Conservation (phyloP, 30 jellyfish, hydroid and myxozoan genomes). For the Cassiopea xamachana region DNA sequence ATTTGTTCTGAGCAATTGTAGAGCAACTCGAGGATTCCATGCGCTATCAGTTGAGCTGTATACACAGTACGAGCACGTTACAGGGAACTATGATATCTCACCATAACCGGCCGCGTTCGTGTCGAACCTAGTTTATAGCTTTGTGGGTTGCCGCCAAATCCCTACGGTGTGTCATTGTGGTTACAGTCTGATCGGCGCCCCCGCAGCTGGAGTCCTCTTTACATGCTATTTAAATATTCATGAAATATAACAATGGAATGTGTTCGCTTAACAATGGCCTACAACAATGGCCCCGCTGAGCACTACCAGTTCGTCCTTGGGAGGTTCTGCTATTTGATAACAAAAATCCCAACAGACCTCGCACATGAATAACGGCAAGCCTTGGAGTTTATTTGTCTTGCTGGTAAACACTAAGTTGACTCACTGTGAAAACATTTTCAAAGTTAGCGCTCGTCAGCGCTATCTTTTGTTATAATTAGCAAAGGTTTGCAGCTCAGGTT, state of each 20-base stretch:
- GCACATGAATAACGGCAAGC: slow-evolving; percentile 1
- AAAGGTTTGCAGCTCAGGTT: no score
- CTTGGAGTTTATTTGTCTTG: not conserved
- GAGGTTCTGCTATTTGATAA: slow-evolving; percentile 24
- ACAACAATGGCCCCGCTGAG: slow-evolving; percentile 63
- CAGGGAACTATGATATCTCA: slow-evolving; percentile 68
- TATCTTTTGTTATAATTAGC: no score
- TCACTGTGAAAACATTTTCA: no score
- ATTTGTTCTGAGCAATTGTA: slow-evolving; percentile 52
- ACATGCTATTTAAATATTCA: slow-evolving; percentile 83
- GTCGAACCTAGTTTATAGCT: slow-evolving; percentile 72
- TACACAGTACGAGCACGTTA: slow-evolving; percentile 71
- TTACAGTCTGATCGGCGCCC: slow-evolving; percentile 95
- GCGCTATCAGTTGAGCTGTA: slow-evolving; percentile 75
- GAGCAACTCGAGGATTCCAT: slow-evolving; percentile 69
- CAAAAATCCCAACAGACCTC: slow-evolving; percentile 29
- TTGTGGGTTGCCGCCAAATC: slow-evolving; percentile 83
- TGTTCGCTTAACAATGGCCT: slow-evolving; percentile 46
- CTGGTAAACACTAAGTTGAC: no score
- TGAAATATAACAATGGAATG: slow-evolving; percentile 70
- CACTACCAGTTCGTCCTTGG: slow-evolving; percentile 72
- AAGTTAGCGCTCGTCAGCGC: no score
- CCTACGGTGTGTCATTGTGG: slow-evolving; percentile 81
- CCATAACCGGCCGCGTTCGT: slow-evolving; percentile 70
- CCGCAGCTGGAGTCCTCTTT: slow-evolving; percentile 82